Evolutionary conservation across 2,888 invertebrate genomes (phyloP).

Genomic region (Acleris holmiana): DNA sequence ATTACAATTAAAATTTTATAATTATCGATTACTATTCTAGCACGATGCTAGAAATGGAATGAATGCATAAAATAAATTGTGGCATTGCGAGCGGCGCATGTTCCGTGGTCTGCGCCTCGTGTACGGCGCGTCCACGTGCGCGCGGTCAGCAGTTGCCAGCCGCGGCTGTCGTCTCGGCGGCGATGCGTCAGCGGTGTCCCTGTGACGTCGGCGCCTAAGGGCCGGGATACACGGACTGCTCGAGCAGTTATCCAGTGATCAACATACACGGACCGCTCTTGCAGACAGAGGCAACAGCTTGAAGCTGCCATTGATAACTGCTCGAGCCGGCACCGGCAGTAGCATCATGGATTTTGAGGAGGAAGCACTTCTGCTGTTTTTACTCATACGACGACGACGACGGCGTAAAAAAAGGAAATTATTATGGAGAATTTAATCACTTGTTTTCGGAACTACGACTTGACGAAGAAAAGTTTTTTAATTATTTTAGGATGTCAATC

Average conservation of each 20-base stretch:
- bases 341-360: slow-evolving; percentile 1
- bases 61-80: too few species aligned
- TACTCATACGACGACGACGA: slow-evolving; percentile 24
- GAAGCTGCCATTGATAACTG: slow-evolving; percentile 11
- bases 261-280: slow-evolving; percentile 25
- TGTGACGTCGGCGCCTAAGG: too few species aligned
- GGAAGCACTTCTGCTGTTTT: slow-evolving; percentile 21
- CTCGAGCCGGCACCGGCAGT: slow-evolving; percentile 6
- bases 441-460: slow-evolving; percentile 1
- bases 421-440: slow-evolving; percentile 1
- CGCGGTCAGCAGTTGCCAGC: too few species aligned
- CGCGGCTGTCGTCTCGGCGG: too few species aligned
- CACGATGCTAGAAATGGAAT: too few species aligned
- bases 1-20: too few species aligned
- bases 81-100: too few species aligned
- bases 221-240: slow-evolving; percentile 11
- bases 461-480: slow-evolving; percentile 4
- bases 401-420: slow-evolving; percentile 19
- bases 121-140: too few species aligned
- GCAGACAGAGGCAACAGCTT: slow-evolving; percentile 13
- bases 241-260: slow-evolving; percentile 20
- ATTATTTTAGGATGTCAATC: slow-evolving; percentile 6
- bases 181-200: too few species aligned
- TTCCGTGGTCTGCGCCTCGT: too few species aligned
- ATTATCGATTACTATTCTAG: too few species aligned